These are phyloP conservation scores for Diacarnus erythraeanus DNA, from an alignment of 37 sponge, comb jelly and placozoan genomes.

Conservation along the genomic window DNA sequence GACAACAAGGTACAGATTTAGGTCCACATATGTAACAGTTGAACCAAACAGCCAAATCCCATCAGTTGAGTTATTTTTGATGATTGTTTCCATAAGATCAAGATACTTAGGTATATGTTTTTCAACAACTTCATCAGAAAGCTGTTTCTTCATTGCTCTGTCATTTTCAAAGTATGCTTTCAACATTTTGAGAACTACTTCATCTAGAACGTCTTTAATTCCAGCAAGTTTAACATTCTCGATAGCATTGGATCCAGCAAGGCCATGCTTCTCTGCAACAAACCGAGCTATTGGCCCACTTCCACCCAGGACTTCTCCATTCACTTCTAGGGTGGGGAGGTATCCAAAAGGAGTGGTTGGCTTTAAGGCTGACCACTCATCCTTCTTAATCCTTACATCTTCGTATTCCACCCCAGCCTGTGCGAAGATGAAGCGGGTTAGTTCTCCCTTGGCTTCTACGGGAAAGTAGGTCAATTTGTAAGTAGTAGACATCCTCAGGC, in stretches of 20 bases:
- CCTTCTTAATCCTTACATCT: slow-evolving; percentile 25
- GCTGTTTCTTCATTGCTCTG: slow-evolving; percentile 20
- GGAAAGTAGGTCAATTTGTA: slow-evolving; percentile 59
- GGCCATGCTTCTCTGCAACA: slow-evolving; percentile 53
- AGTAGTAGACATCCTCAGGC: too few species aligned
- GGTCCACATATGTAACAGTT: slow-evolving; percentile 45
- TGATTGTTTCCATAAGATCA: slow-evolving; percentile 15
- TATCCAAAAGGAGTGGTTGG: slow-evolving; percentile 53
- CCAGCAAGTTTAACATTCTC: slow-evolving; percentile 42
- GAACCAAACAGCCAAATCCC: slow-evolving; percentile 48
- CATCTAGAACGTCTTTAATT: slow-evolving; percentile 34
- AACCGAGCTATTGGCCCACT: slow-evolving; percentile 47
- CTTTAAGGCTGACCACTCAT: slow-evolving; percentile 43
- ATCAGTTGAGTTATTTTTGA: background rate
- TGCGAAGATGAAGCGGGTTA: slow-evolving; percentile 41
- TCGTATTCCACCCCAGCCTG: slow-evolving; percentile 49
- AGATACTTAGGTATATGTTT: slow-evolving; percentile 3
- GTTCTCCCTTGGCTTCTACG: slow-evolving; percentile 30
- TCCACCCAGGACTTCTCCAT: slow-evolving; percentile 59
- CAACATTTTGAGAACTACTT: slow-evolving; percentile 16
- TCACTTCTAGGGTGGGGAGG: slow-evolving; percentile 59
- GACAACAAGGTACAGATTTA: slow-evolving; percentile 5
- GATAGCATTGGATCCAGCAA: slow-evolving; percentile 38
- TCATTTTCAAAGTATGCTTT: slow-evolving; percentile 34
- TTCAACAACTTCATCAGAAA: slow-evolving; percentile 27